Evolutionary conservation across 2,797 vertebrate species (phyloP), one percentile per base, ranked within the genome.

Genomic region (Limnodromus scolopaceus): DNA sequence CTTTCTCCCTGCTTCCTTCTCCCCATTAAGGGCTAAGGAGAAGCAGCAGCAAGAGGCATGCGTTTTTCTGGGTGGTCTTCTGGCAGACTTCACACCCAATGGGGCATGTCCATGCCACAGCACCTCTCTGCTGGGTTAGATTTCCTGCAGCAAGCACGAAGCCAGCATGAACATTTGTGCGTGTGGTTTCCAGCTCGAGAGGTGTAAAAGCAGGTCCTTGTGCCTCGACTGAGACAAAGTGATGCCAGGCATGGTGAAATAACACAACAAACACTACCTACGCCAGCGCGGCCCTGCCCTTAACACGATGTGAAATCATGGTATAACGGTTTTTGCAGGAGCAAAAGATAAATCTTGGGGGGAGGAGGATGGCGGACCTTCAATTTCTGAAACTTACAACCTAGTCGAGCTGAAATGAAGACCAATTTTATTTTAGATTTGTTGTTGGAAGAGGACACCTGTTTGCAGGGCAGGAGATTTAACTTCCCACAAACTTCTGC

Each of bases 81-180:
- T 65, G 30, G 34, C 19, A 65, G 60, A 41, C 30, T 27, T 53
- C 48, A 48, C 34, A 15, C 34, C 15, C 41, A 19, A 9, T 7
- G 17, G 38, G 48, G 16, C 16, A 28, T 10, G 43, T 55, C 51
- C 30, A 14, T 11, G n/a, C 39, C 1, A 1, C 1, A 1, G 58
- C 54, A 24, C 41, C 28, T n/a, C 43, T 57, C 60, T 34, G 24
- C 30, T 46, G 24, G 19, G 34, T 57, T 39, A 48, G 30, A 34
- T 16, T 55, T 48, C 60, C 69, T 24, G 28, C 15, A 24, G 60
- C 18, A 46, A n/a, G 69, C 28, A 39, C 1, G 1, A 74, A 23
- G 49, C 24, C 34, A 24, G 34, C 3, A 13, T 30, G 19, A 58
- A 66, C 20, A 5, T 19, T 65, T 36, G 24, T 16, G 28, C 1